Percentiles rank a stretch among this genome's conserved stretches.
These are phyloP conservation scores for Zenarchopterus dispar DNA, from an alignment of 2,797 vertebrate genomes.

Conservation along the genomic window DNA sequence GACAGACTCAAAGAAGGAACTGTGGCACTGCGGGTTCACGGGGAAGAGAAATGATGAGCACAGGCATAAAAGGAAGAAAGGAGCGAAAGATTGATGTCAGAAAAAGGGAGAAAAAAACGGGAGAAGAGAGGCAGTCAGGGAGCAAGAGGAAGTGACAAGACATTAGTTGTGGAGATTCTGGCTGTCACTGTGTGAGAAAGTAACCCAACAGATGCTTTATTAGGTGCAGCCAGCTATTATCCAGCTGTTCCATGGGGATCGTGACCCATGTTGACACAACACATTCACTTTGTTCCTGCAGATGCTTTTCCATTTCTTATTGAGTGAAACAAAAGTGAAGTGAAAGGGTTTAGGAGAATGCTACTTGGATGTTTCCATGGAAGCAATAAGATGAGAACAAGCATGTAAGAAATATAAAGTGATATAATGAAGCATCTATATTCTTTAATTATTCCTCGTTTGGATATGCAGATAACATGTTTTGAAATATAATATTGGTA, in stretches of 20 bases:
- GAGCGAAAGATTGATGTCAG: constrained; percentile 38
- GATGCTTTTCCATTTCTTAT: background rate
- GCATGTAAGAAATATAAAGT: no score
- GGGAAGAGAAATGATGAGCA: constrained; percentile 37
- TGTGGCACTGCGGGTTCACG: constrained; percentile 26
- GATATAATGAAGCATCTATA: no score
- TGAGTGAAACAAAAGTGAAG: background rate
- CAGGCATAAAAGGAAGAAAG: constrained; percentile 19
- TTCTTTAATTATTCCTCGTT: no score
- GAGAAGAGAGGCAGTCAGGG: constrained; percentile 16
- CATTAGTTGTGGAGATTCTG: constrained; percentile 49
- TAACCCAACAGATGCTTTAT: constrained; percentile 39
- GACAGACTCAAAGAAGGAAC: constrained; percentile 50
- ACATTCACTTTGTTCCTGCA: constrained; percentile 11
- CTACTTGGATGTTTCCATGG: background rate
- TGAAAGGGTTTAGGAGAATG: background rate
- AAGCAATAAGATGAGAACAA: background rate
- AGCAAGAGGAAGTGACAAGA: constrained; percentile 46
- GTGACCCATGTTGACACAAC: constrained; percentile 25
- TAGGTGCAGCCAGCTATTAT: constrained; percentile 23
- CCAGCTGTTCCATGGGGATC: constrained; percentile 20
- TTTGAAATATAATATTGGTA: no score
- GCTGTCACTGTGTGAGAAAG: constrained; percentile 38
- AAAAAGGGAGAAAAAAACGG: constrained; percentile 32
- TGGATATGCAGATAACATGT: no score